These are phyloP conservation scores for Stercorarius parasiticus DNA, from an alignment of 2,113 vertebrate genomes.

Conservation along the genomic window DNA sequence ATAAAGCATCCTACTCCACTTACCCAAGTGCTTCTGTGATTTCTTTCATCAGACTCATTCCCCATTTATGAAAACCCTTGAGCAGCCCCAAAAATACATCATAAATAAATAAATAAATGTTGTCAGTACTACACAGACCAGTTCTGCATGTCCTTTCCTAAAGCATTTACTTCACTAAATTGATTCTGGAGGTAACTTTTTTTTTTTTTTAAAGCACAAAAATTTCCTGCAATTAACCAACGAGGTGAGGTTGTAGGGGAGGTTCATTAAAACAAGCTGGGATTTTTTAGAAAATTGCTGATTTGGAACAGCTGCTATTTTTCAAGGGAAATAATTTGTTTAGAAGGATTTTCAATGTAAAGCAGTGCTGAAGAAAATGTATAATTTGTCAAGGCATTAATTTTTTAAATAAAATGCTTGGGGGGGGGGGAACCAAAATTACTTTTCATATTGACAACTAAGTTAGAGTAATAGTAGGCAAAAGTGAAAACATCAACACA, in stretches of 20 bases:
- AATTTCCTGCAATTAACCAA: neutral
- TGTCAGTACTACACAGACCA: neutral
- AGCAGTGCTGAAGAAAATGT: neutral
- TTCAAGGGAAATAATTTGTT: neutral
- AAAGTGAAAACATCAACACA: neutral
- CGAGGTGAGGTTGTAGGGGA: neutral
- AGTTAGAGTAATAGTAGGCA: neutral
- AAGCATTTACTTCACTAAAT: neutral
- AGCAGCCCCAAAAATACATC: neutral
- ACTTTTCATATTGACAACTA: neutral
- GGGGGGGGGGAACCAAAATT: neutral
- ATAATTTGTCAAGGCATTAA: constrained; percentile 2
- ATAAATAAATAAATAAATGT: neutral
- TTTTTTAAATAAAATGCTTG: neutral
- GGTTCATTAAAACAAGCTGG: neutral
- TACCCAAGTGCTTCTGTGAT: neutral
- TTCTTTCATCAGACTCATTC: neutral
- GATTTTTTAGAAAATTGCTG: neutral
- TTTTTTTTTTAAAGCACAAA: neutral
- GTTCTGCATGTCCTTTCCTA: neutral
- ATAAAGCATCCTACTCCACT: neutral
- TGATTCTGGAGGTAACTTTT: neutral
- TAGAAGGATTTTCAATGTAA: neutral
- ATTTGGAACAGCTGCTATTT: constrained; percentile 33
- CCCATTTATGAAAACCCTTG: neutral